Evolutionary conservation across 2,797 vertebrate species (phyloP).

Genomic region (Lithobates pipiens): DNA sequence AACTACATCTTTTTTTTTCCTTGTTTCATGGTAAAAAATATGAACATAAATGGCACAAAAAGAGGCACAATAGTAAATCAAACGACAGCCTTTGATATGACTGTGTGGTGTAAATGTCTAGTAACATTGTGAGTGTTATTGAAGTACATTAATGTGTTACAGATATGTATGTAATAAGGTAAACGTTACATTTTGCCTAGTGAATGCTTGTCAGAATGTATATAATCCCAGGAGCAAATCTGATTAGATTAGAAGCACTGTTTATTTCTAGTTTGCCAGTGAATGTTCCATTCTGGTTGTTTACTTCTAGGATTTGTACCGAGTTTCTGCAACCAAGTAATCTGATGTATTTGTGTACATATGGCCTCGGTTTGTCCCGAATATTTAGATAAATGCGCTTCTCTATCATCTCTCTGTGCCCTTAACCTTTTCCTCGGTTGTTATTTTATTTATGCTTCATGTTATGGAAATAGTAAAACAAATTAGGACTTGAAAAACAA

Average conservation of each 20-base stretch:
- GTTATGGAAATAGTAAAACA: slow-evolving; percentile 49
- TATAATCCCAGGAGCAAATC: slow-evolving; percentile 56
- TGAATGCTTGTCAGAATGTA: slow-evolving; percentile 61
- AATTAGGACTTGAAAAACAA: slow-evolving; percentile 47
- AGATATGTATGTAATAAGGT: slow-evolving; percentile 56
- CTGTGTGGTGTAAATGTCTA: not conserved
- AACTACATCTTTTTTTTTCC: not conserved
- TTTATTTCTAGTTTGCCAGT: slow-evolving; percentile 46
- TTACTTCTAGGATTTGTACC: slow-evolving; percentile 45
- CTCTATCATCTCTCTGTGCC: slow-evolving; percentile 37
- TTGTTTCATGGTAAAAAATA: not conserved
- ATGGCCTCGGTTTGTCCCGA: slow-evolving; percentile 9
- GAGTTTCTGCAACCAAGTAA: slow-evolving; percentile 25
- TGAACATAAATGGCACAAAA: not conserved
- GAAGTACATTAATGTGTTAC: slow-evolving; percentile 54
- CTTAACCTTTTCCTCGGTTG: slow-evolving; percentile 48
- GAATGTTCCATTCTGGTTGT: slow-evolving; percentile 55
- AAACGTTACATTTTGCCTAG: slow-evolving; percentile 53
- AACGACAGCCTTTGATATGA: slow-evolving; percentile 4
- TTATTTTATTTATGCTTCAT: slow-evolving; percentile 57
- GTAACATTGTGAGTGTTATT: slow-evolving; percentile 7
- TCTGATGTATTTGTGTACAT: slow-evolving; percentile 46
- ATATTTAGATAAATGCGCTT: slow-evolving; percentile 47
- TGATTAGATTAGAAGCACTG: slow-evolving; percentile 51
- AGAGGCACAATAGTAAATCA: slow-evolving; percentile 3